Evolutionary conservation across 2,113 vertebrate species (phyloP), one percentile per base, ranked within the genome.

Genomic region (Aix galericulata): DNA sequence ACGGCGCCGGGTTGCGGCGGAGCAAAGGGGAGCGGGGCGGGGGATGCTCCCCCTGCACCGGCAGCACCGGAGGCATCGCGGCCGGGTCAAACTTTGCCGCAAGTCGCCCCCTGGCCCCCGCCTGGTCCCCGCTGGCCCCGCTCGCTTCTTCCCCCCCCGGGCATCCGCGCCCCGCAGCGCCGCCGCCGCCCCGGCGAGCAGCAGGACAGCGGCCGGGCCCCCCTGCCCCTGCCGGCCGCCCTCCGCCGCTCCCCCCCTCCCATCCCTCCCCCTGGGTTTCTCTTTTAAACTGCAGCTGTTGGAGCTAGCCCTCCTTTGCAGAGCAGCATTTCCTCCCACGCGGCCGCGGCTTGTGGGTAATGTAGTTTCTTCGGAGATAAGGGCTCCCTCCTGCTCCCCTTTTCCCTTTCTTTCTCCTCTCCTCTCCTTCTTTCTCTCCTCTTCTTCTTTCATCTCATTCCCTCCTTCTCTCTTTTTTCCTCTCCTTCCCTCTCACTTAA

Each of bases 31-130:
- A 36, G 74, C n/a, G 56, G 66, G 69, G 62, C 60, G 52, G 87
- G 46, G 46, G 46, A 48, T 48, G 46, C 77, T 80, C 74, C 93
- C 18, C 91, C 93, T 86, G 64, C 83, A 84, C 85, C 95, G 72
- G 95, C 97, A 29, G 93, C 97, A 96, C 95, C 96, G 25, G 46
- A 48, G 46, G 46, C 97, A 92, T 98, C 97, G 96, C 98, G 97
- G 97, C 91, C 97, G 94, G 98, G 98, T 98, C 98, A 98, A 97
- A 98, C 98, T 98, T 98, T 96, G 97, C 94, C 72, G 89, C 75
- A 97, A 97, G 76, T 97, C 96, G 66, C 86, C 23, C 38, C 78
- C 48, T 8, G 88, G 40, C 13, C 94, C 68, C 79, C 68, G 62
- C 92, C 95, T 86, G 67, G 86, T 56, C 62, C 94, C 85, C 86